These are phyloP conservation scores for Merluccius polli DNA, from an alignment of 2,797 vertebrate genomes.

Conservation along the genomic window DNA sequence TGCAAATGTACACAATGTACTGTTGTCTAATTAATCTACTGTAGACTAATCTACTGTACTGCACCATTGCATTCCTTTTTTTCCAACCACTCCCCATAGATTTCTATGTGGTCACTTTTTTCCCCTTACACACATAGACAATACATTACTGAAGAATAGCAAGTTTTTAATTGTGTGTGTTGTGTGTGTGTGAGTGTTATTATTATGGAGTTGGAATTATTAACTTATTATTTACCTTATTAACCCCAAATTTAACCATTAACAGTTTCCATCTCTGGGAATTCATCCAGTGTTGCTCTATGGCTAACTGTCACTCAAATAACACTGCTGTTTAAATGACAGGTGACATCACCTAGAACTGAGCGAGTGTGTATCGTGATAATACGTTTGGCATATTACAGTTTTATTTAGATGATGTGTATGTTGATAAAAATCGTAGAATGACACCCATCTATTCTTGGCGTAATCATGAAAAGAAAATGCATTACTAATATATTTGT, in stretches of 20 bases:
- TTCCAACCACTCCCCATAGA: neutral
- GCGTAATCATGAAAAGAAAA: neutral
- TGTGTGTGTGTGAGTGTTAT: neutral
- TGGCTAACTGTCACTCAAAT: neutral
- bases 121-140: neutral
- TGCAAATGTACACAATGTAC: neutral
- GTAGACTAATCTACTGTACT: no score
- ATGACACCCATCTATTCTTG: neutral
- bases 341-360: neutral
- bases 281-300: neutral
- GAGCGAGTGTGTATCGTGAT: neutral
- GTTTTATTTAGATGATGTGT: neutral
- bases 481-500: neutral
- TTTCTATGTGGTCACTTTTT: neutral
- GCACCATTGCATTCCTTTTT: neutral
- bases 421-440: neutral
- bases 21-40: no score
- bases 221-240: neutral
- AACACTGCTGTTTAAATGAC: neutral
- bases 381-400: neutral
- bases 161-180: neutral
- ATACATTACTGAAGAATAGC: neutral
- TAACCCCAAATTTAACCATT: neutral
- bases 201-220: neutral
- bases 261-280: neutral